Base-by-base conservation (phyloP, 2,797 vertebrate species). In the Emydoidea blandingii region DNA sequence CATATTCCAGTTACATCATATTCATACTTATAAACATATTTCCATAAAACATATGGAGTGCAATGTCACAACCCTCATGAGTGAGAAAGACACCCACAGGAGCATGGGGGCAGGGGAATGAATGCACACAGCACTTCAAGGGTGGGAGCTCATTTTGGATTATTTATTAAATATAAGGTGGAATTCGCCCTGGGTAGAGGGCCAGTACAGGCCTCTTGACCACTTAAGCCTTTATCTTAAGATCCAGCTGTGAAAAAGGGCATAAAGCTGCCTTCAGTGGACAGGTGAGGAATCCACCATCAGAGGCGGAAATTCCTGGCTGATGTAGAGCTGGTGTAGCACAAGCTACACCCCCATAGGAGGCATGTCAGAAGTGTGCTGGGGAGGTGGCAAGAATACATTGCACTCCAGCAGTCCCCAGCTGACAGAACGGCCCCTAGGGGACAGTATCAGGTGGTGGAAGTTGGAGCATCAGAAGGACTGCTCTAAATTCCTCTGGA, bases 111-210 rank as follows among this genome's bases (percentile, higher is more conserved):
- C 29, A 14, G 37, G 3, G 37, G 68, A n/a, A 16, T 80, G 50
- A 90, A 59, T 86, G 90, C 12, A 23, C 0, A 0, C 6, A 14
- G 16, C 8, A 14, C 44, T 78, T 29, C 44, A 49, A 49, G 4
- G 27, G 2, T 78, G 41, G n/a, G 68, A 78, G 27, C 23, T 6
- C n/a, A 54, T 23, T 10, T 86, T 37, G 62, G 37, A 18, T 5
- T 41, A 47, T 19, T 88, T 47, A 85, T 41, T 86, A 86, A 49
- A 8, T 54, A 72, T 31, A 94, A 27, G 18, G 54, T 87, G 85
- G 57, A 8, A 7, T 19, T 37, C 41, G 50, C 41, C 41, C 10
- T n/a, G 1, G 0, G 0, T 12, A 41, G 25, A 62, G 18, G 19
- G 74, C 44, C 53, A 81, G 1, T 31, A 62, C n/a, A 89, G 79